phyloP scores from a whole-genome alignment of 2,888 invertebrate species.

The Escarpia spicata region DNA sequence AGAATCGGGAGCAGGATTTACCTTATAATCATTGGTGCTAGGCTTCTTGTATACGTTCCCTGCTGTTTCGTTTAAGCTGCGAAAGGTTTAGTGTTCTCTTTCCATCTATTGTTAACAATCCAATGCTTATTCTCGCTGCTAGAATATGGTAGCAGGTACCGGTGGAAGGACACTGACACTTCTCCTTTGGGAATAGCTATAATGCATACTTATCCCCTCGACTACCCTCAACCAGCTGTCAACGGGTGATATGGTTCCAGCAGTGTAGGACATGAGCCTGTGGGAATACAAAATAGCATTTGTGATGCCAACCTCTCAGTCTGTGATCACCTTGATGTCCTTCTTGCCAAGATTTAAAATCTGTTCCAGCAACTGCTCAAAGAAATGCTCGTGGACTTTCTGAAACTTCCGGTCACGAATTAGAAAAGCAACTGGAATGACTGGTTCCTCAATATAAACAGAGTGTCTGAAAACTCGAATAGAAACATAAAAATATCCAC shows the following conservation, averaged over 20 bases:
- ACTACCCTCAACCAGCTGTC: not conserved
- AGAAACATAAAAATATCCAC: constrained; percentile 17
- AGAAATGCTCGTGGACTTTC: constrained; percentile 17
- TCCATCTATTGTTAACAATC: not conserved
- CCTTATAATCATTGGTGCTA: constrained; percentile 13
- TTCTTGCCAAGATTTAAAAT: not conserved
- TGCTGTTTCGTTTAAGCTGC: not conserved
- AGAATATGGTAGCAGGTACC: constrained; percentile 7
- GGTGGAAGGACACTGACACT: not conserved
- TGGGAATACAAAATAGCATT: not conserved
- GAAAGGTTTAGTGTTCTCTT: not conserved
- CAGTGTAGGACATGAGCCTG: constrained; percentile 17
- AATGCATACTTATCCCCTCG: not conserved
- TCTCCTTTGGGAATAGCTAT: not conserved
- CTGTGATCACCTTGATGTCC: not conserved
- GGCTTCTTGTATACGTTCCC: constrained; percentile 23
- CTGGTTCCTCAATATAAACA: not conserved
- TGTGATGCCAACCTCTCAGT: constrained; percentile 19
- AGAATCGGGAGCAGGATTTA: constrained; percentile 14
- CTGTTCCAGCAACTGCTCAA: not conserved
- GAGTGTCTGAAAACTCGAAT: not conserved
- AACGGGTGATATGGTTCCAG: not conserved
- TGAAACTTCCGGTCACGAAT: constrained; percentile 22
- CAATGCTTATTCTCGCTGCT: not conserved
- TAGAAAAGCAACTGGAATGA: constrained; percentile 14